Evolutionary conservation across 92 coral and sea anemone genomes (phyloP), one percentile per base, ranked within the genome.

Genomic region (Isaurus tuberculatus): DNA sequence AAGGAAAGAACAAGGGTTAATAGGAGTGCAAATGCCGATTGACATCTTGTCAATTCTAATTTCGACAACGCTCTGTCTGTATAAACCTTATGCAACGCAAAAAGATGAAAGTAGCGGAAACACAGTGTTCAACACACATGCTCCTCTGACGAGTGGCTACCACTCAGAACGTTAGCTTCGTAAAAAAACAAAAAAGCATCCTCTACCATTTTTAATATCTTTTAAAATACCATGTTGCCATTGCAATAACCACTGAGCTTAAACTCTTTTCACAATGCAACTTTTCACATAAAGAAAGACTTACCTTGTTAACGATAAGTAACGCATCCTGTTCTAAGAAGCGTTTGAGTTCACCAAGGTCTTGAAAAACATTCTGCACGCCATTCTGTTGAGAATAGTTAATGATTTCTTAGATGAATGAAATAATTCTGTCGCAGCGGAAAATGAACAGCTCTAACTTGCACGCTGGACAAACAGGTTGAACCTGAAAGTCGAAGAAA

Each of bases 241-340:
- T n/a, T n/a, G n/a, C n/a, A n/a, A n/a, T n/a, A n/a, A n/a, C n/a
- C n/a, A n/a, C n/a, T n/a, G n/a, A n/a, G n/a, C n/a, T n/a, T n/a
- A n/a, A n/a, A n/a, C n/a, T n/a, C n/a, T 44, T 44, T 44, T 44
- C 53, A 44, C 11, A 44, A 44, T 44, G 53, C 10, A 44, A 44
- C 10, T 19, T 10, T 44, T 44, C 11, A 2, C 2, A 44, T 14
- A 14, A 44, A 44, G 2, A 19, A 10, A 2, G 57, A 49, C 14
- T 49, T 73, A 73, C 80, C 80, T 73, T 37, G 30, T 55, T 51
- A 42, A 55, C 80, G 65, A 73, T 73, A 8, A 30, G 65, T 40
- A 73, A 51, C 15, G 66, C 80, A 55, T 49, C 65, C 30, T 73
- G 64, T 73, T 51, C 44, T n/a, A 73, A 25, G 46, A 73, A 73